Evolutionary conservation across 2,888 invertebrate species (phyloP).

Genomic region (Nephrotoma appendiculata): DNA sequence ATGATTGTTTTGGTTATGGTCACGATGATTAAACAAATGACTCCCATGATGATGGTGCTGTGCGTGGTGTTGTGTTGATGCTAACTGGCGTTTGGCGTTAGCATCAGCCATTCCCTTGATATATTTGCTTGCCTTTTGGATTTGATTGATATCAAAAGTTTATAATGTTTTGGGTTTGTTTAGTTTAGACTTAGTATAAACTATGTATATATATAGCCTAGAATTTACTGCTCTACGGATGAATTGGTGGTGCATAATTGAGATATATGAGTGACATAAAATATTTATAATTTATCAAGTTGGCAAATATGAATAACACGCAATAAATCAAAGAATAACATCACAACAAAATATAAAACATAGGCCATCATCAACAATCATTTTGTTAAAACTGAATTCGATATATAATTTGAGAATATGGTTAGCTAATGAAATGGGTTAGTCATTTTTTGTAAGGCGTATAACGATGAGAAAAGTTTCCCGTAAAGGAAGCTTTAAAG

Average conservation of each 20-base stretch:
- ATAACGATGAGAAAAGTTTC: not conserved
- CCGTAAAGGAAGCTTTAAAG: not conserved
- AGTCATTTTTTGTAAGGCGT: not conserved
- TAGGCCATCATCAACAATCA: not conserved
- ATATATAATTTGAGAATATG: not conserved
- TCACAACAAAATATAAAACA: not conserved
- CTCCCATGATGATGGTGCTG: constrained; percentile 22
- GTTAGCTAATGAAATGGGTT: not conserved
- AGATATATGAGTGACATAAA: not conserved
- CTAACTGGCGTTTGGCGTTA: constrained; percentile 1
- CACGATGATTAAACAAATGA: constrained; percentile 19
- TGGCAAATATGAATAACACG: not conserved
- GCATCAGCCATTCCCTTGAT: constrained; percentile 28
- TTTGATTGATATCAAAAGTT: not conserved
- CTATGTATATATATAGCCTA: not conserved
- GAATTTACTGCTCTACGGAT: not conserved
- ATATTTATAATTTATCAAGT: not conserved
- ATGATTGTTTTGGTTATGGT: constrained; percentile 14
- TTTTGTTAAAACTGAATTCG: not conserved
- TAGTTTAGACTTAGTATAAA: constrained; percentile 1
- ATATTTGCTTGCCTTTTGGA: constrained; percentile 24
- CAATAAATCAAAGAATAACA: not conserved
- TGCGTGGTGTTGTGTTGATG: not conserved
- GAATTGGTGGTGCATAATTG: not conserved
- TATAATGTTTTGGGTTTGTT: constrained; percentile 5